A percentile compares a stretch with the other conserved stretches of the same genome.
phyloP scores from a whole-genome alignment of 2,797 vertebrate species.

The Enteromius fasciolatus region DNA sequence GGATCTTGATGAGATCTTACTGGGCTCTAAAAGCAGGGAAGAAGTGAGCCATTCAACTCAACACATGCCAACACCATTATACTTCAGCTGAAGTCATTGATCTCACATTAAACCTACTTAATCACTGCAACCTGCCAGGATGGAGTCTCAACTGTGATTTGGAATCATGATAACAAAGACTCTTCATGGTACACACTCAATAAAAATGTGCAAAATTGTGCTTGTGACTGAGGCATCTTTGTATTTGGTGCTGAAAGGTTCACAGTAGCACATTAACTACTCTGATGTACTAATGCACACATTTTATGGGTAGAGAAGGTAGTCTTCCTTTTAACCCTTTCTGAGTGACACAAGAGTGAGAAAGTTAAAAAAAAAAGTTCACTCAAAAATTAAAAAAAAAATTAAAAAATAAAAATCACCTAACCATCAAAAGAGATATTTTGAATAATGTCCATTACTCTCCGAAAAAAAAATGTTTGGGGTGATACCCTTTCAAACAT shows the following conservation, averaged over 20 bases:
- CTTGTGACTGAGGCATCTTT: background rate
- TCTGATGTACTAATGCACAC: background rate
- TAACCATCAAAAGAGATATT: background rate
- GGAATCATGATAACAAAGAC: background rate
- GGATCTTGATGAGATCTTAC: conserved; percentile 74
- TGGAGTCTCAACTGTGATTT: background rate
- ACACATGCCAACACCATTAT: conserved; percentile 50
- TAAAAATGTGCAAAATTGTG: background rate
- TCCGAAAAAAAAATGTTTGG: background rate
- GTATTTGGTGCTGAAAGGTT: background rate
- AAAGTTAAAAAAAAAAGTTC: background rate
- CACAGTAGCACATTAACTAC: background rate
- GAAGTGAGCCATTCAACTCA: conserved; percentile 56
- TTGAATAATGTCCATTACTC: background rate
- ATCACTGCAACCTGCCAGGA: conserved; percentile 26
- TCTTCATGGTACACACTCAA: background rate
- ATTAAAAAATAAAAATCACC: too few relatives aligned
- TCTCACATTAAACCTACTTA: conserved; percentile 45
- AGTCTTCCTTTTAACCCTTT: background rate
- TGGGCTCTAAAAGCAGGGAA: conserved; percentile 36
- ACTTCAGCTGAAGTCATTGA: conserved; percentile 40
- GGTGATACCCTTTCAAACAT: background rate
- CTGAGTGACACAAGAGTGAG: background rate
- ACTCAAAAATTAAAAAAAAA: too few relatives aligned
- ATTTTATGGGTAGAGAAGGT: background rate